Evolutionary conservation across 64 coral and sea anemone genomes (phyloP), one percentile per base, ranked within the genome.

Genomic region (Stichodactyla mertensii): DNA sequence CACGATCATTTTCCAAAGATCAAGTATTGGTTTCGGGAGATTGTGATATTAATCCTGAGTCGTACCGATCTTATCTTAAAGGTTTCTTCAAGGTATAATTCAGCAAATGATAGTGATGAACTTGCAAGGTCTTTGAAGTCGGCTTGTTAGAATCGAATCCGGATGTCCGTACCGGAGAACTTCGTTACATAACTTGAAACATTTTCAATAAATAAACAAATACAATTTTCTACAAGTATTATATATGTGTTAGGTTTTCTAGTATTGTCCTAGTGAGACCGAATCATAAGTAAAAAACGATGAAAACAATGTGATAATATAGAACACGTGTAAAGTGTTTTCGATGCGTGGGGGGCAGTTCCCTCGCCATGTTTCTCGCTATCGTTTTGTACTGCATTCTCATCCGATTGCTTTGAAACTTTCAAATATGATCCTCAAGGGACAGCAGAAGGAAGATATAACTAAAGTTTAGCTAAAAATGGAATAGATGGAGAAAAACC

Each of bases 241-340:
- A 58, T 58, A 74, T 31, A 26, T 36, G 10, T 23, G 26, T 9
- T 11, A 31, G 69, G 24, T 10, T 31, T 26, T 27, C 11, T 27
- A 71, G 27, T 22, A 28, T 74, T 9, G 9, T 31, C 24, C 23
- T 11, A 9, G 13, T 74, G 5, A 31, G 12, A 13, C 18, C 62
- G 0, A 23, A 74, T 27, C 6, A 20, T 20, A 20, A 16, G 64
- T n/a, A 5, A 22, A 20, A 20, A 69, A 69, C 7, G 12, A 12
- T 8, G 24, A 74, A 74, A 74, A 74, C 23, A 31, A 74, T 11
- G 12, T 9, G 69, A 74, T 36, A 27, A 13, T 31, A 74, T 8
- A 52, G 54, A n/a, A 81, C 78, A 81, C 78, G 78, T 81, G 78
- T 81, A 81, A 22, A 8, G 51, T 81, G 78, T 81, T 81, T 81